Evolutionary conservation across 2,113 vertebrate species (phyloP).

Genomic region (western clawed frog (Xenopus tropicalis)): DNA sequence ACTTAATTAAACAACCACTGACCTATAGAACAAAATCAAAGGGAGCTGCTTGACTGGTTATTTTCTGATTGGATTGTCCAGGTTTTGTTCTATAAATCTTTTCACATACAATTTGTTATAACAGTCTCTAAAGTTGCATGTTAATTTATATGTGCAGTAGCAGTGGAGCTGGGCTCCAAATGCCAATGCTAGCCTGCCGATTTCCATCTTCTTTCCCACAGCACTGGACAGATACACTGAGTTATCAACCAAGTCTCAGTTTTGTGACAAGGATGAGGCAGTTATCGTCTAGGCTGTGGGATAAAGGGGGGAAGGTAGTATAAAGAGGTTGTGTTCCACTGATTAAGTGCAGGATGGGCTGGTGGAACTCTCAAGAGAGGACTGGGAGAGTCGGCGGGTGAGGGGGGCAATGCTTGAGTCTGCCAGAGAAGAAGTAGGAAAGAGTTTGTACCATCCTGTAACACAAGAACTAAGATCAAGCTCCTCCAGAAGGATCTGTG

Average conservation of each 20-base stretch:
- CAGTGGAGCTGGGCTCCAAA: background rate
- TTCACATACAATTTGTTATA: conserved; percentile 10
- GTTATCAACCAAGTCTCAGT: conserved; percentile 2
- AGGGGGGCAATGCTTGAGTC: conserved; percentile 91
- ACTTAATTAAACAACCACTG: background rate
- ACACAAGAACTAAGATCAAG: conserved; percentile 84
- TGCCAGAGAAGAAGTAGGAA: conserved; percentile 94
- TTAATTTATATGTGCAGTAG: conserved; percentile 19
- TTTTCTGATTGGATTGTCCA: conserved; percentile 2
- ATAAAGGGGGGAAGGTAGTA: conserved; percentile 17
- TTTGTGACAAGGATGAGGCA: conserved; percentile 12
- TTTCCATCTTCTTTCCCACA: conserved; percentile 16
- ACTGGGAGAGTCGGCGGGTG: conserved; percentile 92
- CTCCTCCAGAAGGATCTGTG: conserved; percentile 95
- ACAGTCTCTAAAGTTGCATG: conserved; percentile 30
- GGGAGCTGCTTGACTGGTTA: background rate
- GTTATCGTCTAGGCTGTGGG: conserved; percentile 19
- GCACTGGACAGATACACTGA: background rate
- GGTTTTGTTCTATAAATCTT: background rate
- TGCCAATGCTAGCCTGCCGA: background rate
- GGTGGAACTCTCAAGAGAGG: conserved; percentile 94
- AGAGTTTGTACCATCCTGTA: conserved; percentile 97
- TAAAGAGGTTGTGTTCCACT: background rate
- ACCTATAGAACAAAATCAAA: background rate
- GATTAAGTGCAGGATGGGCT: conserved; percentile 90